phyloP scores from a whole-genome alignment of 2,888 invertebrate species.

The Tanypteryx hageni region DNA sequence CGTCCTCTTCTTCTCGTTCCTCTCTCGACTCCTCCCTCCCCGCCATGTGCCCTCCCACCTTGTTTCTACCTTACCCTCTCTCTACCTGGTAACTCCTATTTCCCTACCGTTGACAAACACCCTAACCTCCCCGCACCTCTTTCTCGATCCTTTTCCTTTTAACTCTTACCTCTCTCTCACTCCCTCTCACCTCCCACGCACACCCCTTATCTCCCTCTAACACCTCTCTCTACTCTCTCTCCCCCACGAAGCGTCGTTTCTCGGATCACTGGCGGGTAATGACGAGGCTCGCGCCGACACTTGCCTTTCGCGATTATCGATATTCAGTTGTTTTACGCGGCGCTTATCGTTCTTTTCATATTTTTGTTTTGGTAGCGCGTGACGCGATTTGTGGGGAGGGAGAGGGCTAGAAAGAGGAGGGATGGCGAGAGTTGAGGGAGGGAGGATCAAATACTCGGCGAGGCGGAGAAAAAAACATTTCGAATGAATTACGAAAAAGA shows the following conservation, averaged over 20 bases:
- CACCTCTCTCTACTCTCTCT: too few species aligned
- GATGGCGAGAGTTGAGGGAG: not conserved
- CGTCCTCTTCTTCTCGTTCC: conserved; percentile 7
- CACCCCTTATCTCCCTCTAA: too few species aligned
- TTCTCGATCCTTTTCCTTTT: too few species aligned
- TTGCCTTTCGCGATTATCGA: conserved; percentile 51
- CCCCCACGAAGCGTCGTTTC: not conserved
- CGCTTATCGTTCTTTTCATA: not conserved
- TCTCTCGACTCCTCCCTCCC: not conserved
- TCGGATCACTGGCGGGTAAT: conserved; percentile 58
- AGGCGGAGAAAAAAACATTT: conserved; percentile 5
- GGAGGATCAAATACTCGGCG: conserved; percentile 43
- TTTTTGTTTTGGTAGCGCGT: not conserved
- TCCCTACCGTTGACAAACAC: not conserved
- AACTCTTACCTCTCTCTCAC: too few species aligned
- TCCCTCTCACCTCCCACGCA: too few species aligned
- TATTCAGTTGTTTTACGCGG: conserved; percentile 24
- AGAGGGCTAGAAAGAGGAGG: too few species aligned
- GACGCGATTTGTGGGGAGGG: not conserved
- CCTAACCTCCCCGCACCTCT: too few species aligned
- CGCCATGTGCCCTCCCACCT: not conserved
- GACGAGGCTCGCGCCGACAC: conserved; percentile 49
- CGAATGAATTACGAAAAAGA: not conserved
- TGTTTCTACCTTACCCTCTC: not conserved
- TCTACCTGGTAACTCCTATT: too few species aligned